Evolutionary conservation across 2,888 invertebrate genomes (phyloP).

Genomic region (Doris montereyensis): DNA sequence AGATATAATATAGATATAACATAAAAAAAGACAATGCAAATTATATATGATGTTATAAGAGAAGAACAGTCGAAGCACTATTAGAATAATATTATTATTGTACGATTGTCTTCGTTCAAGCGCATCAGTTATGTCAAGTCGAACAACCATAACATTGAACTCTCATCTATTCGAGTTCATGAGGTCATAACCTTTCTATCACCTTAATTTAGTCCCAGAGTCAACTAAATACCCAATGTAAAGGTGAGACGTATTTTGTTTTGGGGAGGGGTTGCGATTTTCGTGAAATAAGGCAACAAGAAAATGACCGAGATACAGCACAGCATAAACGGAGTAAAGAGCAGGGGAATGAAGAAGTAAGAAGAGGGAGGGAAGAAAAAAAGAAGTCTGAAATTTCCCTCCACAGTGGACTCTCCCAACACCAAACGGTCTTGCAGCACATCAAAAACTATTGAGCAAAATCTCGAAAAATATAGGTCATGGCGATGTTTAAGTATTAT

Average conservation of each 20-base stretch:
- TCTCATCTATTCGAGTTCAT: too few species aligned
- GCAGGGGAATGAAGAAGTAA: not conserved
- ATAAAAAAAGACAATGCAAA: too few species aligned
- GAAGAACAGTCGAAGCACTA: too few species aligned
- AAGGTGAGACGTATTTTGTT: not conserved
- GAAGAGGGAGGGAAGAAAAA: not conserved
- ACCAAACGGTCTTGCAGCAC: slow-evolving; percentile 61
- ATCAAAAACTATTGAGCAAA: slow-evolving; percentile 66
- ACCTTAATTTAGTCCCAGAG: not conserved
- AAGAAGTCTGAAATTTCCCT: slow-evolving; percentile 10
- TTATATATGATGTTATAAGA: too few species aligned
- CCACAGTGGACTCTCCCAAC: slow-evolving; percentile 45
- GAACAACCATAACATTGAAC: too few species aligned
- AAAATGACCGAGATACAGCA: not conserved
- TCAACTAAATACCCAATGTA: not conserved
- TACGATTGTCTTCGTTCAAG: too few species aligned
- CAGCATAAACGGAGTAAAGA: not conserved
- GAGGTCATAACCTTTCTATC: not conserved
- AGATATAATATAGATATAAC: too few species aligned
- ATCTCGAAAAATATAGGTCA: slow-evolving; percentile 65
- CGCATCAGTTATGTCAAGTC: too few species aligned
- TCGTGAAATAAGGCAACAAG: not conserved
- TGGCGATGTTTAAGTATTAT: slow-evolving; percentile 41
- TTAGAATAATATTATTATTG: too few species aligned
- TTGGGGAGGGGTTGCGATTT: not conserved